A percentile compares a stretch with the other conserved stretches of the same genome.
Conservation (phyloP, 2,888 invertebrate genomes). For the Rhaphigaster nebulosa region DNA sequence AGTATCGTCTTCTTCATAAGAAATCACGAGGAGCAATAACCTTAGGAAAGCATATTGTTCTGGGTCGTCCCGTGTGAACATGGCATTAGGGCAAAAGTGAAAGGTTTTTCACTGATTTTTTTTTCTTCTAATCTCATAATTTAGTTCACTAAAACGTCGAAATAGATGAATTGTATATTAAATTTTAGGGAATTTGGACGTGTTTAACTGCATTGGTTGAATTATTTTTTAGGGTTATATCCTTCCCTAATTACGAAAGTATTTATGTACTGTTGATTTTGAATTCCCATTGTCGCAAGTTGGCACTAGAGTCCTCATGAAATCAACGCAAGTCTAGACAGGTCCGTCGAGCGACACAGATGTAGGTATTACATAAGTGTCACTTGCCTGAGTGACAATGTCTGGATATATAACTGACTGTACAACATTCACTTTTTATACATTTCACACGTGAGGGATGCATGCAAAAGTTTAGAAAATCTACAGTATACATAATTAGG, state of each 20-base stretch:
- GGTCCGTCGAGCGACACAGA: neutral
- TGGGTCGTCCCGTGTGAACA: conserved; percentile 41
- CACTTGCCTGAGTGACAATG: neutral
- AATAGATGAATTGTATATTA: neutral
- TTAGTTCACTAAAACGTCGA: neutral
- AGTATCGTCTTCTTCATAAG: neutral
- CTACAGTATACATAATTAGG: too few relatives aligned
- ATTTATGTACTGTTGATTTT: too few relatives aligned
- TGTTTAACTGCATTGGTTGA: too few relatives aligned
- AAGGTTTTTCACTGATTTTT: conserved; percentile 11
- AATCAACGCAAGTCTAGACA: neutral
- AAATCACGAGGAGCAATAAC: neutral
- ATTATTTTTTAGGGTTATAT: too few relatives aligned
- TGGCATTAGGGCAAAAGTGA: conserved; percentile 32
- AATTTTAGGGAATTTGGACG: neutral
- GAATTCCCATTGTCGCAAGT: too few relatives aligned
- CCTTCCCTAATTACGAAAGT: neutral
- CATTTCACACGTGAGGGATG: neutral
- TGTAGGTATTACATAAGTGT: neutral
- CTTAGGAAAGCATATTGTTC: neutral
- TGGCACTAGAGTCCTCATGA: neutral
- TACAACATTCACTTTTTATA: neutral
- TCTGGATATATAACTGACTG: neutral
- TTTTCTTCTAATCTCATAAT: neutral
- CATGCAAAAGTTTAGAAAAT: neutral